Base-by-base conservation (phyloP, 2,888 invertebrate genomes). In the Caenorhabditis sp. region DNA sequence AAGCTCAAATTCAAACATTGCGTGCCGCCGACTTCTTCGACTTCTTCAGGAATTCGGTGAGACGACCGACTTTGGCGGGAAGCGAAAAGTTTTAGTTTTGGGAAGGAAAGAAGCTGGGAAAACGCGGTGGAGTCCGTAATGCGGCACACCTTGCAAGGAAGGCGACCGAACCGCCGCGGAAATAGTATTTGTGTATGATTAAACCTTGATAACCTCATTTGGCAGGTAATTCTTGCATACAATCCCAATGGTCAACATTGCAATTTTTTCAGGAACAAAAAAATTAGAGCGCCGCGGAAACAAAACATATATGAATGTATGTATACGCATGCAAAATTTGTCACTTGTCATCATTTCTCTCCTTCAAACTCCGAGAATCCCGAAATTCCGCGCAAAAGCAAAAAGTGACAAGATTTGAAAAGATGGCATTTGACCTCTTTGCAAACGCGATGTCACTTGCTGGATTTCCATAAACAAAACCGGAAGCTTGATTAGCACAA, bases 1-100 rank as follows among this genome's bases (percentile, higher is more conserved):
- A 76, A 76, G 76, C 76, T 76, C 76, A 76, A 76, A 76, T 67
- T 76, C 76, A 76, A 76, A 76, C 67, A 76, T 76, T 76, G 76
- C 76, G 67, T 76, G 76, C 76, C 53, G 67, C 67, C 51, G 55
- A 55, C 61, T n/a, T n/a, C n/a, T n/a, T n/a, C 53, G 71, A 62
- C 71, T 76, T 76, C 60, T 76, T 76, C 76, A 67, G 76, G 76
- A 76, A 76, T 68, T 76, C 53, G 50, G 67, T 8, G 35, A 20
- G 20, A 24, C 32, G 50, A 11, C 11, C 56, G 65, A 37, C 18
- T 37, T 5, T 28, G 50, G 4, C 51, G 37, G 44, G 18, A 53
- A 18, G 51, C 20, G 55, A 32, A 47, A 51, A 53, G 32, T 32
- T 32, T 32, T 32, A 72, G 56, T 26, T 44, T 37, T 32, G 13